phyloP scores from a whole-genome alignment of 2,113 vertebrate genomes.

The Cephalopholis sonnerati region DNA sequence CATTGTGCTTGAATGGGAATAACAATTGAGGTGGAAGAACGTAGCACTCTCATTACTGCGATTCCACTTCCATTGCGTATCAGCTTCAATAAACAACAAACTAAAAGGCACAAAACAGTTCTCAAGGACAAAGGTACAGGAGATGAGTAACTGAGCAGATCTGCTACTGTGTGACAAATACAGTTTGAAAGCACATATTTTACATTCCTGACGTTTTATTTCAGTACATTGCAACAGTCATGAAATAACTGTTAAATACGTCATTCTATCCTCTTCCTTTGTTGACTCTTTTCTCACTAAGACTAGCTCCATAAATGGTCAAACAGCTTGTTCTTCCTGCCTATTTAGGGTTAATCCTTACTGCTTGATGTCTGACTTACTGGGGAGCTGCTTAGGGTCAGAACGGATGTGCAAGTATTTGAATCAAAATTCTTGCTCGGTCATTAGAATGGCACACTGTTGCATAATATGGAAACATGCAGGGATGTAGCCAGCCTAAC shows the following conservation, averaged over 20 bases:
- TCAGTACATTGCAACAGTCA: conserved; percentile 23
- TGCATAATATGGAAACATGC: neutral
- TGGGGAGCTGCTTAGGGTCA: conserved; percentile 4
- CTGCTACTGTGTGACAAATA: conserved; percentile 7
- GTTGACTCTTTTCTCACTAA: neutral
- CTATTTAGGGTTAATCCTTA: conserved; percentile 18
- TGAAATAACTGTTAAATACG: conserved; percentile 43
- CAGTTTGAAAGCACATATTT: conserved; percentile 23
- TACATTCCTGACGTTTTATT: conserved; percentile 47
- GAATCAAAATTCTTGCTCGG: conserved; percentile 1
- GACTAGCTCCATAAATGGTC: conserved; percentile 50
- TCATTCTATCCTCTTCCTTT: conserved; percentile 42
- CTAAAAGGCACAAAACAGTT: neutral
- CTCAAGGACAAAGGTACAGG: conserved; percentile 14
- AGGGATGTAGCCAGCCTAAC: neutral
- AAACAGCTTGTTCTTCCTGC: conserved; percentile 6
- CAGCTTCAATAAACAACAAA: conserved; percentile 31
- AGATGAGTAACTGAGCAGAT: conserved; percentile 13
- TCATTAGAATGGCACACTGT: neutral
- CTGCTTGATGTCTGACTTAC: too few relatives aligned
- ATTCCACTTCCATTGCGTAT: conserved; percentile 55
- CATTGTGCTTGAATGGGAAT: conserved; percentile 54
- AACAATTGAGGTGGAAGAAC: conserved; percentile 50
- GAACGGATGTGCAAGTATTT: conserved; percentile 5
- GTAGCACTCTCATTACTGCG: neutral